Evolutionary conservation across 92 coral and sea anemone species (phyloP).

Genomic region (Muricea muricata): DNA sequence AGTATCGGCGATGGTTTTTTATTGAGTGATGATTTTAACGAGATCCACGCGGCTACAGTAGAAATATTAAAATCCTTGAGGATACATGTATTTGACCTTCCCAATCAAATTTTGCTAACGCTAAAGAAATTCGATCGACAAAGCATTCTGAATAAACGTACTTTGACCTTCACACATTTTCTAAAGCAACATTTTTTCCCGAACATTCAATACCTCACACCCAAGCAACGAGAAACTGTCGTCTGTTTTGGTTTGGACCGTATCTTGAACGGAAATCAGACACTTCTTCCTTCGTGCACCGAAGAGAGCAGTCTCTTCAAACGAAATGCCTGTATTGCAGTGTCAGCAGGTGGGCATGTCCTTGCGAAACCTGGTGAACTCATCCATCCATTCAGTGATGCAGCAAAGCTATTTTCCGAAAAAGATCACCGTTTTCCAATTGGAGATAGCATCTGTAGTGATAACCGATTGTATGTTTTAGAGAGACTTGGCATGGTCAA

Average conservation of each 20-base stretch:
- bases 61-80: conserved; percentile 65
- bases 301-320: not conserved
- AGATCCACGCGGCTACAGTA: conserved; percentile 60
- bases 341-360: conserved; percentile 46
- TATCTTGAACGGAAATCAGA: conserved; percentile 48
- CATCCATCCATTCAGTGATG: conserved; percentile 66
- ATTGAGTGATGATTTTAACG: conserved; percentile 61
- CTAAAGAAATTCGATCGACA: conserved; percentile 55
- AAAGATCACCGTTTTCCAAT: conserved; percentile 78
- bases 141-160: conserved; percentile 55
- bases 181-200: conserved; percentile 74
- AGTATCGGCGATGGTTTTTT: conserved; percentile 58
- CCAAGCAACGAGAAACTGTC: conserved; percentile 63
- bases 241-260: conserved; percentile 73
- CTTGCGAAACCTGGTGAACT: conserved; percentile 77
- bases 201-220: conserved; percentile 49
- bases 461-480: conserved; percentile 73
- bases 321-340: conserved; percentile 71
- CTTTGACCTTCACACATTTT: conserved; percentile 73
- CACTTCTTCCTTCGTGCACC: not conserved
- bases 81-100: conserved; percentile 73
- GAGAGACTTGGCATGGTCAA: conserved; percentile 72
- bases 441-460: conserved; percentile 61
- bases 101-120: conserved; percentile 49
- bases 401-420: conserved; percentile 69